Conservation (phyloP, 2,113 vertebrate species). For the Emydocephalus ijimae region DNA sequence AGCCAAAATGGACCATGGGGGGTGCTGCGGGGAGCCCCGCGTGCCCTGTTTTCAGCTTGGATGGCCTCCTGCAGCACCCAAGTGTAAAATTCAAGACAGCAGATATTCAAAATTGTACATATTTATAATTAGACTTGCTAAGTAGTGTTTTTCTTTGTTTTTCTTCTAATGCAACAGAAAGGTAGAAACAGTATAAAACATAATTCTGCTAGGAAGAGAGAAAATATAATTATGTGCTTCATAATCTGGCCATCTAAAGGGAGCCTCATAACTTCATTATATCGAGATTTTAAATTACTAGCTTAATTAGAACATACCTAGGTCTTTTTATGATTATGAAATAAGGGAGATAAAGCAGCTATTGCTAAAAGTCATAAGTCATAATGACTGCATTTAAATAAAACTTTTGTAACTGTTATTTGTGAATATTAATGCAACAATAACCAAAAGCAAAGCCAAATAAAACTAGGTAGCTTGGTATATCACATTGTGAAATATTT, state of each 20-base stretch:
- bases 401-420: not conserved
- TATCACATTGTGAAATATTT: not conserved
- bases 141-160: not conserved
- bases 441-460: not conserved
- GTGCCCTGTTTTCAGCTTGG: too few relatives aligned
- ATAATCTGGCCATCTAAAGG: not conserved
- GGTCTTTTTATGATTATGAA: not conserved
- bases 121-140: not conserved
- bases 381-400: not conserved
- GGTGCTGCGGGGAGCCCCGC: too few relatives aligned
- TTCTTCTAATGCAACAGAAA: not conserved
- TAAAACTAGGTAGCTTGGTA: not conserved
- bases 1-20: too few relatives aligned
- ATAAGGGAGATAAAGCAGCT: not conserved
- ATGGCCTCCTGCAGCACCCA: too few relatives aligned
- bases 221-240: not conserved
- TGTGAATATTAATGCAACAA: not conserved
- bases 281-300: not conserved
- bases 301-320: not conserved
- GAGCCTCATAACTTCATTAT: not conserved
- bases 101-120: not conserved
- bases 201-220: not conserved
- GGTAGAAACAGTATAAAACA: not conserved
- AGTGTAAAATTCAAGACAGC: not conserved
- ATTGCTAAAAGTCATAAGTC: not conserved